Evolutionary conservation across 30 jellyfish, hydroid and myxozoan species (phyloP).

Genomic region (Chrysaora quinquecirrha): DNA sequence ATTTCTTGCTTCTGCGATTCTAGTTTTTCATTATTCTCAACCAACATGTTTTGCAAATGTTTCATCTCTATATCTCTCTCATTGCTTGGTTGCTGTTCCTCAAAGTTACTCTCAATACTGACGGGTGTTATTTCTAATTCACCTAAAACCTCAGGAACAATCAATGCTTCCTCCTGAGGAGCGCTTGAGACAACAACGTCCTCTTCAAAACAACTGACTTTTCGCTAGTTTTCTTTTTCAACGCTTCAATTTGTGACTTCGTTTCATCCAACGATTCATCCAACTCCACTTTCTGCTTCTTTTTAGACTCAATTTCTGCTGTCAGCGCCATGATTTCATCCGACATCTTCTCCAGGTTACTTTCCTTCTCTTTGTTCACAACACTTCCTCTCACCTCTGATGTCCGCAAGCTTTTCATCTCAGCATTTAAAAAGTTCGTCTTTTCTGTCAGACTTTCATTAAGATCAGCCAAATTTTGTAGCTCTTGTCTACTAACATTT

Average conservation of each 20-base stretch:
- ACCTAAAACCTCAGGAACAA: slow-evolving; percentile 45
- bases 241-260: slow-evolving; percentile 14
- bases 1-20: slow-evolving; percentile 62
- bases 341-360: too few species aligned
- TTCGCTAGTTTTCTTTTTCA: neutral
- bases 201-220: slow-evolving; percentile 44
- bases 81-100: neutral
- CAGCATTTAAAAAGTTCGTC: neutral
- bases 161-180: slow-evolving; percentile 49
- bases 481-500: slow-evolving; percentile 37
- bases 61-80: slow-evolving; percentile 55
- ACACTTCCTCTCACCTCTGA: neutral
- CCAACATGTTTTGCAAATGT: slow-evolving; percentile 54
- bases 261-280: slow-evolving; percentile 39
- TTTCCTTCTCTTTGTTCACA: slow-evolving; percentile 1
- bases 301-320: slow-evolving; percentile 38
- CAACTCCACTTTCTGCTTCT: slow-evolving; percentile 35
- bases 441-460: slow-evolving; percentile 23
- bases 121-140: slow-evolving; percentile 44
- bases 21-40: slow-evolving; percentile 54
- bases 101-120: slow-evolving; percentile 5
- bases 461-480: slow-evolving; percentile 10
- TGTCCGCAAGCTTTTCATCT: neutral
- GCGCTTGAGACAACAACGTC: slow-evolving; percentile 4
- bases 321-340: slow-evolving; percentile 11